phyloP scores from a whole-genome alignment of 2,113 vertebrate genomes.

The Tupaia tana region DNA sequence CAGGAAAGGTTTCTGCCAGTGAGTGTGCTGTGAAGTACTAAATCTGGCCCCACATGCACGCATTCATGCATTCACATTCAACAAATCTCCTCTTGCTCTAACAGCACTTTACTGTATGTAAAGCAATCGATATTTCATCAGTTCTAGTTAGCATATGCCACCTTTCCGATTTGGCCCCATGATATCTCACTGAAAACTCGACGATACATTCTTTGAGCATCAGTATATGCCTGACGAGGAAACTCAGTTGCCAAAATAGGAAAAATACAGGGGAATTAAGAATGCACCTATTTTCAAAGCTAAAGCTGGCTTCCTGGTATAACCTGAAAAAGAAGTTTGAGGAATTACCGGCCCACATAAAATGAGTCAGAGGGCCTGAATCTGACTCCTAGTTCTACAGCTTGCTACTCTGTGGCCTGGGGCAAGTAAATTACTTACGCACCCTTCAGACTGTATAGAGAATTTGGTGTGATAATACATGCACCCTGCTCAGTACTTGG shows the following conservation, averaged over 20 bases:
- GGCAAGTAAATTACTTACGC: background rate
- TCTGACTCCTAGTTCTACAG: background rate
- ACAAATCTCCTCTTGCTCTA: background rate
- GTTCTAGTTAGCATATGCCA: background rate
- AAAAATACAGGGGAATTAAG: accelerated
- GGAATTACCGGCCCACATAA: background rate
- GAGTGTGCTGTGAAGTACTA: background rate
- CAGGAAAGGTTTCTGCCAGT: background rate
- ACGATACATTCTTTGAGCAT: background rate
- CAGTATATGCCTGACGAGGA: background rate
- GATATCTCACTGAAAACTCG: background rate
- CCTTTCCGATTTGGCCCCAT: background rate
- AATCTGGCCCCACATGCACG: accelerated
- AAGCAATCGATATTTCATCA: no score
- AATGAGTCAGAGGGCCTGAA: background rate
- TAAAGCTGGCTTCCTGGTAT: background rate
- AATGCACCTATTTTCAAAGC: background rate
- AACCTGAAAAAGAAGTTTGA: background rate
- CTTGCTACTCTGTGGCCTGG: background rate
- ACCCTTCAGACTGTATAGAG: background rate
- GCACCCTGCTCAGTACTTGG: accelerated
- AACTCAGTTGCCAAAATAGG: background rate
- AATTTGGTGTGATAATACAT: background rate
- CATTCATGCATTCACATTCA: accelerated
- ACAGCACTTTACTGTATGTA: accelerated